Base-by-base conservation (phyloP, 2,888 invertebrate genomes). In the Idaea biselata region DNA sequence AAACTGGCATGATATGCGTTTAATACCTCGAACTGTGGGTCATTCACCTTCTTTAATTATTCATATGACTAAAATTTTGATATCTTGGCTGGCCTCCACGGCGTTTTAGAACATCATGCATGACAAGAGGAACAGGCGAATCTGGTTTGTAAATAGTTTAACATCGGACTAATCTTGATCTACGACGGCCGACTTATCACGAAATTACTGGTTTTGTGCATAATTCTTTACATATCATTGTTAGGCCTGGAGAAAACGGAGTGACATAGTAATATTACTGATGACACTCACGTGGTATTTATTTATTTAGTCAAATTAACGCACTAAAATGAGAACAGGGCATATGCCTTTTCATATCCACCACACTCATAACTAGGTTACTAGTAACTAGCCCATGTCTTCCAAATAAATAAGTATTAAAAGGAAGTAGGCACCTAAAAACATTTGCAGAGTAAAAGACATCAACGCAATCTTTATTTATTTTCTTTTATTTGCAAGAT, bases 121-220 rank as follows among this genome's bases (percentile, higher is more conserved):
- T 77, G 76, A 76, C 75, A 78, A 73, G 64, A 69, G 67, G 77
- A 81, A 87, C 87, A 77, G 79, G 83, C 81, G 77, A 79, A 83
- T 84, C 86, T 75, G 79, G 87, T 87, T 87, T 80, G 55, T 55
- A 17, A 55, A 55, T 17, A 55, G 55, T 55, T 55, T 55, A 7
- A 17, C 55, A 55, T 55, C 55, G 16, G 16, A 16, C 16, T 55
- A 55, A 55, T 55, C 55, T 17, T 55, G n/a, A 14, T 44, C 44
- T 44, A 44, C 6, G 14, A 44, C 3, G 6, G 11, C 44, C 3
- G 6, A 44, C 44, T 3, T 5, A 44, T 44, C 44, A 44, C 44
- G 14, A 44, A 44, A 44, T 44, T 11, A 44, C 44, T 8, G 44
- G 44, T 44, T 44, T 44, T 44, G 44, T 44, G 44, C 44, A 44